Evolutionary conservation across 1,140 invertebrate species (phyloP), one percentile per base, ranked within the genome.

Genomic region (Drosophila quadrilineata): DNA sequence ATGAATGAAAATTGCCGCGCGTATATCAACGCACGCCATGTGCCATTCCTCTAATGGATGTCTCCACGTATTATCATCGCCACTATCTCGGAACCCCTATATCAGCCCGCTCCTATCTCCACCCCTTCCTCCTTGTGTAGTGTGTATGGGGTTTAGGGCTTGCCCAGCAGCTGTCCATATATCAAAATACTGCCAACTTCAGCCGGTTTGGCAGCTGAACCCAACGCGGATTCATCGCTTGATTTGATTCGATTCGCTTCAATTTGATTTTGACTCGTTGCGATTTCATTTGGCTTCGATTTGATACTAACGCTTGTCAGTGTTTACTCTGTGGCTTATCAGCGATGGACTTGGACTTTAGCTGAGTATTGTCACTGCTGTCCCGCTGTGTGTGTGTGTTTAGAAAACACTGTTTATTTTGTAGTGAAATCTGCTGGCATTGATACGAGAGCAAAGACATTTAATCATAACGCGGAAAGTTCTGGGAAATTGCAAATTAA

Each of bases 301-400:
- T 56, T 10, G n/a, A n/a, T n/a, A n/a, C n/a, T n/a, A n/a, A n/a
- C 19, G 12, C 45, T 26, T 26, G 17, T 14, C 43, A 35, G 19
- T 49, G 40, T 35, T 3, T 36, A 26, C 21, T 71, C 43, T 60
- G 69, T 67, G 71, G 29, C 79, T 85, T 84, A 84, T 84, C 79
- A 84, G 74, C 60, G n/a, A n/a, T n/a, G n/a, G n/a, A n/a, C 53
- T 66, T 85, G 73, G 65, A 85, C 79, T 84, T 85, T 84, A 84
- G 46, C 36, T 48, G 19, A 36, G 49, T 65, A 48, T 63, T 73
- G 36, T 46, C 58, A 41, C 48, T 56, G 31, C 8, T 21, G 12
- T 33, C 28, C 59, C 31, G 46, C 71, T 58, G 50, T 5, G 53
- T 29, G 46, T 35, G 63, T 82, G n/a, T n/a, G n/a, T n/a, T n/a